phyloP scores from a whole-genome alignment of 2,113 vertebrate species.

The Cavia porcellus region DNA sequence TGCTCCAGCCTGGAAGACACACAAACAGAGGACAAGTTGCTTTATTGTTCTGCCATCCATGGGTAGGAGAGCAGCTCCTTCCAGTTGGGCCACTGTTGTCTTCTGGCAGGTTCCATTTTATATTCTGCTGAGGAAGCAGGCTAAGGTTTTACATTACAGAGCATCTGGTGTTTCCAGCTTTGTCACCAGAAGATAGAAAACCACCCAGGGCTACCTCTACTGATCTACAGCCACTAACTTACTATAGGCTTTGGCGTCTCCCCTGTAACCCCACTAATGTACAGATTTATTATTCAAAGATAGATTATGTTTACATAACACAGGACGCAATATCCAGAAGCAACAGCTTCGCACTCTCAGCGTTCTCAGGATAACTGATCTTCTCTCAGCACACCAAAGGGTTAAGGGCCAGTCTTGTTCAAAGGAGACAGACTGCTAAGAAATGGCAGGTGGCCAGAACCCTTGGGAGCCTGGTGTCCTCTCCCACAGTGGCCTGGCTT shows the following conservation, averaged over 20 bases:
- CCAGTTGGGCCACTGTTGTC: neutral
- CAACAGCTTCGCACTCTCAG: neutral
- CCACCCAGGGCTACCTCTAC: neutral
- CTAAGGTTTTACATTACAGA: conserved; percentile 43
- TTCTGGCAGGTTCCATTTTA: neutral
- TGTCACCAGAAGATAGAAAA: neutral
- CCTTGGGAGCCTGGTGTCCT: neutral
- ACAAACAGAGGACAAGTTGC: conserved; percentile 81
- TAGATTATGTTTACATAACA: neutral
- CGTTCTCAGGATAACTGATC: neutral
- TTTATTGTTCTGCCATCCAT: conserved; percentile 6
- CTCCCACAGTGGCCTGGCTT: neutral
- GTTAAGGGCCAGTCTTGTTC: neutral
- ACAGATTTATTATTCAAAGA: neutral
- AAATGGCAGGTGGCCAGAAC: neutral
- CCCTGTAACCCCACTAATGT: neutral
- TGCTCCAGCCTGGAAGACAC: conserved; percentile 93
- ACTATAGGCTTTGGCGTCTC: neutral
- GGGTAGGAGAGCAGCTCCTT: conserved; percentile 59
- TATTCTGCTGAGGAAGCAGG: neutral
- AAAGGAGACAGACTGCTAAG: neutral
- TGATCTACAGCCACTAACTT: neutral
- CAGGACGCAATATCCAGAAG: neutral
- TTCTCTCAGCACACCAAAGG: neutral
- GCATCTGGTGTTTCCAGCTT: neutral